Evolutionary conservation across 2,113 vertebrate species (phyloP).

Genomic region (Hippocampus zosterae): DNA sequence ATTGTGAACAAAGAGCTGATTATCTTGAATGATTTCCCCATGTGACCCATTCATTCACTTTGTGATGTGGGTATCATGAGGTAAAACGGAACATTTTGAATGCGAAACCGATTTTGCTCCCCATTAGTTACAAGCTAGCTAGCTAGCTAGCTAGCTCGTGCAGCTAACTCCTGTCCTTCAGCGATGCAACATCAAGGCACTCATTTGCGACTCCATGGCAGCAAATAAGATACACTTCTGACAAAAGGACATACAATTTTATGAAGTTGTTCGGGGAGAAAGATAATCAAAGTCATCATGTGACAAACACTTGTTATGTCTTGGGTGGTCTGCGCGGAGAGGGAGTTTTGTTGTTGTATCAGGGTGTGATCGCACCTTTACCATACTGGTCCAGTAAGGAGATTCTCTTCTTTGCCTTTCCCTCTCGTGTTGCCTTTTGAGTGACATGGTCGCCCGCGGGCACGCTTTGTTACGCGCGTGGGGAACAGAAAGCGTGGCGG

Average conservation of each 20-base stretch:
- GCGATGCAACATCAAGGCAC: too few species aligned
- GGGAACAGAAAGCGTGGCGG: conserved; percentile 6
- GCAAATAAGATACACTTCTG: too few species aligned
- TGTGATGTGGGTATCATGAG: background rate
- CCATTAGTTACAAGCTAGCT: too few species aligned
- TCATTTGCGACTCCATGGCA: too few species aligned
- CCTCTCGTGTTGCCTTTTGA: background rate
- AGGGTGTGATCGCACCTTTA: background rate
- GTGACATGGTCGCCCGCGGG: background rate
- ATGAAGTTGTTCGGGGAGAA: too few species aligned
- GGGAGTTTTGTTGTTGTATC: background rate
- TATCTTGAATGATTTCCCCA: background rate
- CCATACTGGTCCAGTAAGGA: background rate
- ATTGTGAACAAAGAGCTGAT: background rate
- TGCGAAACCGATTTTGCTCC: too few species aligned
- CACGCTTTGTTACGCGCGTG: background rate
- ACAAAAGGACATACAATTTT: too few species aligned
- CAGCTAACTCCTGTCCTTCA: too few species aligned
- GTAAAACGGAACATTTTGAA: background rate
- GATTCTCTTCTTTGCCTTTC: background rate
- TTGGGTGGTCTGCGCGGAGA: background rate
- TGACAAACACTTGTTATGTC: background rate
- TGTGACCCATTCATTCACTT: background rate
- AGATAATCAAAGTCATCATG: background rate
- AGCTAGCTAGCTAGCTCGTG: too few species aligned